Evolutionary conservation across 2,888 invertebrate species (phyloP), one percentile per base, ranked within the genome.

Genomic region (Lasioglossum leucozonium): DNA sequence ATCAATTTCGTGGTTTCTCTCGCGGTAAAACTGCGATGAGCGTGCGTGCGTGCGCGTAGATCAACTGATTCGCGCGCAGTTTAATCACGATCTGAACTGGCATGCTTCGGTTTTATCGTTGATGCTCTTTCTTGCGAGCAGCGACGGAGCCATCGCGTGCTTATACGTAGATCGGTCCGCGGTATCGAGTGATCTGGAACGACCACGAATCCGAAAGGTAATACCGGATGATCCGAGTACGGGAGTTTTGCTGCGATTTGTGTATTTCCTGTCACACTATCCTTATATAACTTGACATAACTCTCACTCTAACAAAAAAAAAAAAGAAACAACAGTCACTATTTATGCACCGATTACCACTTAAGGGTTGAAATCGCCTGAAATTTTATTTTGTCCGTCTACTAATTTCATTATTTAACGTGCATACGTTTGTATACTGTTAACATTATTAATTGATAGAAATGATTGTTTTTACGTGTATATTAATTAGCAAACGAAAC

Each of bases 1-100:
- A 47, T 30, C 2, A 92, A 37, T 74, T 79, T 37, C 47, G 47
- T 37, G 5, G 22, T 74, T 79, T 74, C 65, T 44, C 26, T 62
- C 18, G 44, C 40, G 34, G 79, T 44, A 37, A 34, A 40, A 47
- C 22, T 37, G 67, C 26, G 26, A 62, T 26, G 22, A 67, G 58
- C n/a, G 34, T 22, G 58, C 58, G 34, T 22, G 58, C 58, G 37
- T 44, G 44, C 55, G 62, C 55, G 44, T 37, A 47, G 22, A 47
- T 37, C 47, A 30, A 13, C 18, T 30, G 42, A 71, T 69, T 77
- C 30, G 22, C 34, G 26, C 3, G 6, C 30, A 26, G 30, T 47
- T 58, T 71, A 47, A 72, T 78, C 71, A 30, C 42, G 16, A 10
- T 16, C 37, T 44, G 8, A 13, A 16, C 16, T 16, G 30, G 4